Evolutionary conservation across 2,888 invertebrate genomes (phyloP).

Genomic region (Andrena chrysosceles): DNA sequence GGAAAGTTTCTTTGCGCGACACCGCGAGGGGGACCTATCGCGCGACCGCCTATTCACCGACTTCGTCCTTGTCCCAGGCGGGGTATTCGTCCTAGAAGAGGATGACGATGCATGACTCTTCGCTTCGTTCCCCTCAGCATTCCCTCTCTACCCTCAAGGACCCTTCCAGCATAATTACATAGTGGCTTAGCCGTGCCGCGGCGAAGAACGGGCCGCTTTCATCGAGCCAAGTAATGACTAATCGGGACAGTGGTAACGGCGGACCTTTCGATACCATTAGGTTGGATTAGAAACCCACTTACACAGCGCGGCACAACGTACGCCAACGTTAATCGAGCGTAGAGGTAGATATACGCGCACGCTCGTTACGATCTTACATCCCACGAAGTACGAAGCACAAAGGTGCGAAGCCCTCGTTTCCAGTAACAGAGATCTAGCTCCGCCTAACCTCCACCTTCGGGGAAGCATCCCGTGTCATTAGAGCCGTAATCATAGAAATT

Average conservation of each 20-base stretch:
- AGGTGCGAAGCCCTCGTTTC: constrained; percentile 5
- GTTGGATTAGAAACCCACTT: constrained; percentile 20
- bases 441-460: constrained; percentile 45
- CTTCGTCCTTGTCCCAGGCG: constrained; percentile 62
- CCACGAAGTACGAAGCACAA: not conserved
- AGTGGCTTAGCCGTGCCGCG: constrained; percentile 74
- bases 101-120: constrained; percentile 77
- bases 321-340: constrained; percentile 13
- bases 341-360: not conserved
- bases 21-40: not conserved
- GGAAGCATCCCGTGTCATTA: constrained; percentile 75
- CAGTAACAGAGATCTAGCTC: constrained; percentile 11
- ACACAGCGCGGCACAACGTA: not conserved
- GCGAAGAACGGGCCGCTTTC: constrained; percentile 76
- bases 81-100: constrained; percentile 60
- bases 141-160: constrained; percentile 72
- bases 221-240: constrained; percentile 79
- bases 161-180: constrained; percentile 81
- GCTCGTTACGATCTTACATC: not conserved
- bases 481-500: constrained; percentile 80
- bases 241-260: constrained; percentile 74
- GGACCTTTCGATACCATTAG: constrained; percentile 73
- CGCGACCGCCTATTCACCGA: not conserved
- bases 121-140: constrained; percentile 35
- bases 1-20: not conserved